phyloP scores from a whole-genome alignment of 64 coral and sea anemone genomes.

The Montipora cactus region DNA sequence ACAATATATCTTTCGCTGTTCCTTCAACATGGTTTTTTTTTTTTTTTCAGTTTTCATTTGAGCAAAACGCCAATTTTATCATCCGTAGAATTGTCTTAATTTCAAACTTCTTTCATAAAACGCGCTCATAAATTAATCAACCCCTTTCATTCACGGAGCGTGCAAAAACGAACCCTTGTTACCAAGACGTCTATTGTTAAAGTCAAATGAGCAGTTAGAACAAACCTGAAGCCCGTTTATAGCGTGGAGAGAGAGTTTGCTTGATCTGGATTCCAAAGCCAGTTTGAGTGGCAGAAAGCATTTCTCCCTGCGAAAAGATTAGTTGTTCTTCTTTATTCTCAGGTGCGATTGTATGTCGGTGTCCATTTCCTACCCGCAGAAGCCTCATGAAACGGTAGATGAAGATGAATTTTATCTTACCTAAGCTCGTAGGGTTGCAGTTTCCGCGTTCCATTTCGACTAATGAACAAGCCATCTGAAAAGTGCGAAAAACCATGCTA shows the following conservation, averaged over 20 bases:
- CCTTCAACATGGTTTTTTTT: neutral
- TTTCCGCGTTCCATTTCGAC: constrained; percentile 81
- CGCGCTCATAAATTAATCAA: constrained; percentile 45
- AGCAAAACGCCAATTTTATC: constrained; percentile 10
- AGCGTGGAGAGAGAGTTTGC: constrained; percentile 85
- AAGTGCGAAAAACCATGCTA: constrained; percentile 21
- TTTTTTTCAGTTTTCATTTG: neutral
- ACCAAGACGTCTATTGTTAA: too few relatives aligned
- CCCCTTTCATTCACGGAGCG: constrained; percentile 16
- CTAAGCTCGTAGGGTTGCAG: constrained; percentile 85
- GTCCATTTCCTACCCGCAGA: constrained; percentile 32
- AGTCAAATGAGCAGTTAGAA: neutral
- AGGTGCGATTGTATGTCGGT: constrained; percentile 41
- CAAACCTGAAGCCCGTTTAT: constrained; percentile 94
- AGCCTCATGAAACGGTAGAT: constrained; percentile 35
- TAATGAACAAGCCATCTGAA: constrained; percentile 85
- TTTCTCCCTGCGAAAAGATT: constrained; percentile 74
- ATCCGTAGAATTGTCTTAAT: constrained; percentile 40
- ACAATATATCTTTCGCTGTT: neutral
- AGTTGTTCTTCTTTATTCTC: constrained; percentile 24
- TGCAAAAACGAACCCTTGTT: neutral
- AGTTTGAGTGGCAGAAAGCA: constrained; percentile 95
- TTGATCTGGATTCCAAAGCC: constrained; percentile 85
- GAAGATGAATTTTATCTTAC: constrained; percentile 34
- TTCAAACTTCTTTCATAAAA: constrained; percentile 52